Percentiles rank a stretch among this genome's conserved stretches.
Evolutionary conservation across 2,113 vertebrate species (phyloP).

Genomic region (Scalopus aquaticus): DNA sequence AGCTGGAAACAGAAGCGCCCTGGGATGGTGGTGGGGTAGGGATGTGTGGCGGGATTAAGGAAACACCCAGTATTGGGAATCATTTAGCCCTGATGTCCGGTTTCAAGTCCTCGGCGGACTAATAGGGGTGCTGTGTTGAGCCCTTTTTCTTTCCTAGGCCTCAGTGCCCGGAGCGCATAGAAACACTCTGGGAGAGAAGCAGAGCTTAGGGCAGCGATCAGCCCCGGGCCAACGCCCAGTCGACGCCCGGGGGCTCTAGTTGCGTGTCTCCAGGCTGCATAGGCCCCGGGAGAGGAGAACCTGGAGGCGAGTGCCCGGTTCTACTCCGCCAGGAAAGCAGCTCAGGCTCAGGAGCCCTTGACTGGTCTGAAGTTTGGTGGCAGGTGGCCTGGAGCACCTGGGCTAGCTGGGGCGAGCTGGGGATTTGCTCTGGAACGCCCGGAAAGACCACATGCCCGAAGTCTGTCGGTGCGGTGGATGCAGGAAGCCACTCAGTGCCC

Average conservation of each 20-base stretch:
- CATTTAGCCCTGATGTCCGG: too few species aligned
- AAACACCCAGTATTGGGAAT: not conserved
- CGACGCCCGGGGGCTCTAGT: too few species aligned
- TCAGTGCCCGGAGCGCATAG: not conserved
- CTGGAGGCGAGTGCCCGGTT: not conserved
- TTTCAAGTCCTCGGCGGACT: not conserved
- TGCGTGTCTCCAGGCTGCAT: too few species aligned
- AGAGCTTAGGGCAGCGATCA: not conserved
- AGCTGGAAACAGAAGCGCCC: not conserved
- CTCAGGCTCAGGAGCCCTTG: not conserved
- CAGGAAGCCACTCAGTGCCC: not conserved
- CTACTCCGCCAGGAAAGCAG: not conserved
- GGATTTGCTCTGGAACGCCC: constrained; percentile 70
- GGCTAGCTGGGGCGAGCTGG: constrained; percentile 75
- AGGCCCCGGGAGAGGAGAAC: not conserved
- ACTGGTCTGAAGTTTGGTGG: constrained; percentile 69
- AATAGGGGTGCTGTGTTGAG: too few species aligned
- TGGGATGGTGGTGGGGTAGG: not conserved
- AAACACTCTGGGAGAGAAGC: not conserved
- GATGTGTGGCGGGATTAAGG: not conserved
- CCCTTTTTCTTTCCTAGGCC: not conserved
- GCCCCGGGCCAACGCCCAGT: not conserved
- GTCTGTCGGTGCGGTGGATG: not conserved
- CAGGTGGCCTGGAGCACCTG: constrained; percentile 56
- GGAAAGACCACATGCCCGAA: not conserved